Evolutionary conservation across 2,888 invertebrate genomes (phyloP), one percentile per base, ranked within the genome.

Genomic region (Agriopis marginaria): DNA sequence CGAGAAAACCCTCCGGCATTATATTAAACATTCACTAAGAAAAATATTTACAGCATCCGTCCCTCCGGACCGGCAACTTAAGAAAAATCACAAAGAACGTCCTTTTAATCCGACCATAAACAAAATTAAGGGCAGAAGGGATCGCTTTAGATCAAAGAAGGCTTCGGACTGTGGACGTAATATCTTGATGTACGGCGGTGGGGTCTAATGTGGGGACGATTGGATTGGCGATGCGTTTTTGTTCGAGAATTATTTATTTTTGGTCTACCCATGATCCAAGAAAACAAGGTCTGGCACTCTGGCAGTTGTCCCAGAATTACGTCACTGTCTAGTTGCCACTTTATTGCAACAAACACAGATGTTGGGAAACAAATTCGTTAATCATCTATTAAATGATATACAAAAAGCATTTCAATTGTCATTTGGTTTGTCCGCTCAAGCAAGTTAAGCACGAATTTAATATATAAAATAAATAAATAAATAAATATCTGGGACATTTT

Each of bases 101-200:
- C 84, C 80, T 82, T 87, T 87, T 88, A 90, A 88, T 86, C 83
- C 83, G 66, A 76, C 80, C 80, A 84, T 89, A 91, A 90, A 89
- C 89, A 90, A 89, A 89, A 84, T 84, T 78, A 81, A 76, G 75
- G 72, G 75, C 77, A 72, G 76, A 79, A 77, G 72, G 78, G 73
- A 59, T 73, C 69, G 63, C 54, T 68, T 53, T 56, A 64, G 67
- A 67, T 65, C 64, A 62, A 67, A 71, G 65, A 60, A 63, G 54
- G 12, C 42, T 53, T 42, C 23, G 39, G 60, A 17, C 49, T 58
- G 44, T 8, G 17, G 62, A 47, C 42, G 61, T 61, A 61, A 64
- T 61, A 58, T 50, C 61, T 56, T n/a, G 65, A 65, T 64, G 58
- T 49, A 14, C 11, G n/a, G 49, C 17, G 23, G 17, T 14, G 62